These are phyloP conservation scores for Argya squamiceps DNA, from an alignment of 2,797 vertebrate species.

Conservation along the genomic window DNA sequence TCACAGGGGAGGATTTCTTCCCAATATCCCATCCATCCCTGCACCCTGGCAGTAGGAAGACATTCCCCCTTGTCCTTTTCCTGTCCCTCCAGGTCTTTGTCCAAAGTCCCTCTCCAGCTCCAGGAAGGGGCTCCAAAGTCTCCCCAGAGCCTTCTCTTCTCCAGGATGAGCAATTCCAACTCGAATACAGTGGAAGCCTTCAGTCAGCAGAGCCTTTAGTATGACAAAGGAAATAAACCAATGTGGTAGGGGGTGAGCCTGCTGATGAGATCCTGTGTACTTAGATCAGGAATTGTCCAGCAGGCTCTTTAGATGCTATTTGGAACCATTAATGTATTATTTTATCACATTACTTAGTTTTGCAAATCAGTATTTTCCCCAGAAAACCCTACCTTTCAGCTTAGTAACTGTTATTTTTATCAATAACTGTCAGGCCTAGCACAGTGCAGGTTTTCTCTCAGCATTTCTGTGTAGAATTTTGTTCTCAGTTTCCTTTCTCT, in stretches of 20 bases:
- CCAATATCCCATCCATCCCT: not conserved
- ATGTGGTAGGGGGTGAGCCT: not conserved
- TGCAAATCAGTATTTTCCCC: not conserved
- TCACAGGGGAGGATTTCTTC: not conserved
- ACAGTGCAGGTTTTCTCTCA: not conserved
- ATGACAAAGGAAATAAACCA: not conserved
- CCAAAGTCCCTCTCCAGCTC: not conserved
- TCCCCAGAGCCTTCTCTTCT: not conserved
- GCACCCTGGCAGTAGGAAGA: not conserved
- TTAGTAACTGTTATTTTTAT: not conserved
- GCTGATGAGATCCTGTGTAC: not conserved
- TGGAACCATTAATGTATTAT: not conserved
- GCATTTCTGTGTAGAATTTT: not conserved
- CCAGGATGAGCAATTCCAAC: not conserved
- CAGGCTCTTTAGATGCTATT: not conserved
- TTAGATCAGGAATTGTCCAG: not conserved
- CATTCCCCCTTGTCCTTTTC: not conserved
- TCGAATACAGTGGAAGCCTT: not conserved
- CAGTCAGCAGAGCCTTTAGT: not conserved
- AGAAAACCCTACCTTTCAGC: not conserved
- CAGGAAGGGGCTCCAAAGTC: not conserved
- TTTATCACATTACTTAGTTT: not conserved
- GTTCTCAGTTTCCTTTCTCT: not conserved
- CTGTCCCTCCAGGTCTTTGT: not conserved
- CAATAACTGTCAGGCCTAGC: not conserved